phyloP scores from a whole-genome alignment of 92 coral and sea anemone species.

The Porites evermanni region DNA sequence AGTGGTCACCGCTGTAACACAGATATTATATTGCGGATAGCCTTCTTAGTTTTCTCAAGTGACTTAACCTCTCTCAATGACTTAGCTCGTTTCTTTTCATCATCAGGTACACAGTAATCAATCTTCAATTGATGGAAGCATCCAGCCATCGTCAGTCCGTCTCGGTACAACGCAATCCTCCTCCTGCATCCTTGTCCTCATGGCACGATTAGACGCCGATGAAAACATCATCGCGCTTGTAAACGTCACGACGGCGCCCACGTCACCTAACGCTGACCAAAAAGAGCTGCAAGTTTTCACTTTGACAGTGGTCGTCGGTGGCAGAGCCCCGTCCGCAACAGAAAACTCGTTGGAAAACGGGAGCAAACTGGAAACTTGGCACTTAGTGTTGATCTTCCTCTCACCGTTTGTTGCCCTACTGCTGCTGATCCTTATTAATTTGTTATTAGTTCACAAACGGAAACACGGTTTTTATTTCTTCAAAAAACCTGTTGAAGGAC shows the following conservation, averaged over 20 bases:
- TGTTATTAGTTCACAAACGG: not conserved
- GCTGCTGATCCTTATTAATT: not conserved
- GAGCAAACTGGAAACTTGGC: not conserved
- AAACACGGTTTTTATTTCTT: not conserved
- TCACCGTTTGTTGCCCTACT: too few relatives aligned
- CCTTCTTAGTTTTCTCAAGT: too few relatives aligned
- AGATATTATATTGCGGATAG: too few relatives aligned
- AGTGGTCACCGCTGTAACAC: too few relatives aligned
- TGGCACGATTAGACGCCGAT: not conserved
- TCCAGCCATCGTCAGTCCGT: constrained; percentile 12
- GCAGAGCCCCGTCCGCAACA: not conserved
- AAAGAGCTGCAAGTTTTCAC: constrained; percentile 20
- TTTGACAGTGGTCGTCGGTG: not conserved
- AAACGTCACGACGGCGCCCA: constrained; percentile 27
- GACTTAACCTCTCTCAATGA: too few relatives aligned
- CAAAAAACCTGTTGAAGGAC: not conserved
- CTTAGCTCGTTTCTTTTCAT: too few relatives aligned
- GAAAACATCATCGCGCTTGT: constrained; percentile 16
- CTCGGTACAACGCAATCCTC: constrained; percentile 3
- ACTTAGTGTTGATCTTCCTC: not conserved
- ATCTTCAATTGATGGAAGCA: constrained; percentile 1
- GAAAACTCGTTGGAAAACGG: not conserved
- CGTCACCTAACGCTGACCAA: constrained; percentile 20
- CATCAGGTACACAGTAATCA: constrained; percentile 3
- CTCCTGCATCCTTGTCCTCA: not conserved